Conservation (phyloP, 2,888 invertebrate species). For the Noctuana brunneofusca region DNA sequence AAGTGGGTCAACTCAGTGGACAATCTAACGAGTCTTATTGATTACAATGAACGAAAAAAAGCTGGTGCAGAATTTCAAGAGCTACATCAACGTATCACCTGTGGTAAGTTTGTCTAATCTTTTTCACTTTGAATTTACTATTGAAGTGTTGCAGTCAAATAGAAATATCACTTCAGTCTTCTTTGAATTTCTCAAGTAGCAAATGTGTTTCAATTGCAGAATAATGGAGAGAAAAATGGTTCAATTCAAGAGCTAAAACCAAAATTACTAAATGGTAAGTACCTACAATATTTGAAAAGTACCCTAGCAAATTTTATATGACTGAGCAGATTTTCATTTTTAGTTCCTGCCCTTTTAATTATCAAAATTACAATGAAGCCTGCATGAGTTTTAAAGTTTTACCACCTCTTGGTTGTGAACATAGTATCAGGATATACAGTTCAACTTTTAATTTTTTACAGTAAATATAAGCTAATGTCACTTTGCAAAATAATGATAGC, state of each 20-base stretch:
- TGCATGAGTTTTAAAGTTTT: too few relatives aligned
- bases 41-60: slow-evolving; percentile 82
- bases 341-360: too few relatives aligned
- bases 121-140: neutral
- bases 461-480: too few relatives aligned
- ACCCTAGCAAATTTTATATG: too few relatives aligned
- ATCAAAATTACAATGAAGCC: too few relatives aligned
- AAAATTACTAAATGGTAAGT: slow-evolving; percentile 79
- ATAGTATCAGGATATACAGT: too few relatives aligned
- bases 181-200: neutral
- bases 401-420: too few relatives aligned
- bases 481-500: too few relatives aligned
- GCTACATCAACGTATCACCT: slow-evolving; percentile 78
- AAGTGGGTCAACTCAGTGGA: slow-evolving; percentile 66
- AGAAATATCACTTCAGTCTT: neutral
- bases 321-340: too few relatives aligned
- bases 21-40: slow-evolving; percentile 48
- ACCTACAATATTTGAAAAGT: too few relatives aligned
- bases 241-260: slow-evolving; percentile 78
- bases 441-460: too few relatives aligned
- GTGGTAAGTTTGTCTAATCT: slow-evolving; percentile 54
- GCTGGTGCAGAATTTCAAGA: slow-evolving; percentile 80
- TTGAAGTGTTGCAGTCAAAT: neutral
- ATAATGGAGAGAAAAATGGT: slow-evolving; percentile 79
- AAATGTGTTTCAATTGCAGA: slow-evolving; percentile 54